phyloP scores from a whole-genome alignment of 2,888 invertebrate species.

The Automeris io region DNA sequence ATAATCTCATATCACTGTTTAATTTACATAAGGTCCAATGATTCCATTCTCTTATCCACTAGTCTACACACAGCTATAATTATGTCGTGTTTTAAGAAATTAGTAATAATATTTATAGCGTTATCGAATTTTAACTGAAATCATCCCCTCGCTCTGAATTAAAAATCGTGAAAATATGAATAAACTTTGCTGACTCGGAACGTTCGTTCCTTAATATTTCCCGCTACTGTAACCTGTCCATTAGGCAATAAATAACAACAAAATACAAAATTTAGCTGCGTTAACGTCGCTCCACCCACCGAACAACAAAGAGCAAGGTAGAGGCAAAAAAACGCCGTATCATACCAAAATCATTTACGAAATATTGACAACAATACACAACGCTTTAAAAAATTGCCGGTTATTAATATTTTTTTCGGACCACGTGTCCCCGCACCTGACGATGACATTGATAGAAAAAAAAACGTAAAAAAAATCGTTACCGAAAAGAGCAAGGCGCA shows the following conservation, averaged over 20 bases:
- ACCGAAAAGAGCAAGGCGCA: slow-evolving; percentile 73
- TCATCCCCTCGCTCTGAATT: too few species aligned
- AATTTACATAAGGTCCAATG: too few species aligned
- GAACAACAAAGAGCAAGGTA: slow-evolving; percentile 51
- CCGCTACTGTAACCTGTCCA: slow-evolving; percentile 59
- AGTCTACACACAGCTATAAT: too few species aligned
- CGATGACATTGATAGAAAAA: slow-evolving; percentile 67
- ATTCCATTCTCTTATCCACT: too few species aligned
- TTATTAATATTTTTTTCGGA: slow-evolving; percentile 73
- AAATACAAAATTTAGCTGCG: slow-evolving; percentile 50
- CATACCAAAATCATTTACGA: slow-evolving; percentile 75
- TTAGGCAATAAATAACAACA: slow-evolving; percentile 68
- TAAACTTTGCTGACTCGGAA: background rate
- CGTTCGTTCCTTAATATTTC: slow-evolving; percentile 15
- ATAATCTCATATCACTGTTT: too few species aligned
- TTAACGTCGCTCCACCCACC: slow-evolving; percentile 52
- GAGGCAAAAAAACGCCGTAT: slow-evolving; percentile 60
- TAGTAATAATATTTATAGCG: too few species aligned
- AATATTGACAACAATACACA: slow-evolving; percentile 75
- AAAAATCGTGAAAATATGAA: background rate
- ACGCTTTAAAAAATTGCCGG: slow-evolving; percentile 73
- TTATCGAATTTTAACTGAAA: background rate
- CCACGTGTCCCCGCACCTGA: slow-evolving; percentile 76
- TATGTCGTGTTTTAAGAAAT: too few species aligned
- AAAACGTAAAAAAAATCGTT: slow-evolving; percentile 57